These are phyloP conservation scores for Leptoclinus maculatus DNA, from an alignment of 2,797 vertebrate species.

Conservation along the genomic window DNA sequence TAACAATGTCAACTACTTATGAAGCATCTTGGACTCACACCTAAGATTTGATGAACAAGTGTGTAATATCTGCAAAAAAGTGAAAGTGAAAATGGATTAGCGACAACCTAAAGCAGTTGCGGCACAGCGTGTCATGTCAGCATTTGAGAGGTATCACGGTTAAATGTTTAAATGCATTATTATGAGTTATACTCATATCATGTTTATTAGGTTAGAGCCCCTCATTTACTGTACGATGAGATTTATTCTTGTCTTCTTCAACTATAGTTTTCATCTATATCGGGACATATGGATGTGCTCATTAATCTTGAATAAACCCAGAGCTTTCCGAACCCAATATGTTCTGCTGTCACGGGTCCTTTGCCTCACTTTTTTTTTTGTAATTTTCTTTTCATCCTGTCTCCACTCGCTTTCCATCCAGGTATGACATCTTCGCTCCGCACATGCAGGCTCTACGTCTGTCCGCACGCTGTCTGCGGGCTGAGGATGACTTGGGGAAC, in stretches of 20 bases:
- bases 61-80: not conserved
- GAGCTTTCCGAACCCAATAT: conserved; percentile 30
- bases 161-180: not conserved
- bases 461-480: conserved; percentile 68
- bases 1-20: not conserved
- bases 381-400: conserved; percentile 50
- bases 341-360: conserved; percentile 21
- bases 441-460: conserved; percentile 57
- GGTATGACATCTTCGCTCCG: conserved; percentile 57
- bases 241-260: conserved; percentile 9
- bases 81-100: not conserved
- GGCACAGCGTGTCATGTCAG: not conserved
- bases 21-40: not conserved
- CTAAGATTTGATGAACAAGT: not conserved
- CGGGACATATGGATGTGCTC: conserved; percentile 24
- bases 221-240: not conserved
- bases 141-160: not conserved
- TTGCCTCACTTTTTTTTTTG: conserved; percentile 14
- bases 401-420: conserved; percentile 61
- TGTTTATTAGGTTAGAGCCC: not conserved
- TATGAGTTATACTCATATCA: not conserved
- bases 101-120: not conserved
- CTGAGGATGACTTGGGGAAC: conserved; percentile 58
- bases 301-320: conserved; percentile 41
- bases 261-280: conserved; percentile 1